phyloP scores from a whole-genome alignment of 53 echinoderm and acorn worm species.

The Pentamera pediparva region DNA sequence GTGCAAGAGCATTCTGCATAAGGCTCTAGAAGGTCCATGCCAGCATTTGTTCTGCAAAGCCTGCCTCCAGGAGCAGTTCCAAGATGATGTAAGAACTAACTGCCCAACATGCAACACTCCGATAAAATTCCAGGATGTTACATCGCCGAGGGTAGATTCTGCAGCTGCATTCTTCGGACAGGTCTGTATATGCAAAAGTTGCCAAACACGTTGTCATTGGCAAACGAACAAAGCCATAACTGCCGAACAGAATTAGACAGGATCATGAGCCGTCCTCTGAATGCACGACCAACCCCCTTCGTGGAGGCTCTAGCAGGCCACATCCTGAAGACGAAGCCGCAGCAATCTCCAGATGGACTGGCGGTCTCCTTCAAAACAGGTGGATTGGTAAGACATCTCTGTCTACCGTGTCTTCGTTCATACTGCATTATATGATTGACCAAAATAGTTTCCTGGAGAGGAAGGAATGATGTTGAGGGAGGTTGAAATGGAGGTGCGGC shows the following conservation, averaged over 20 bases:
- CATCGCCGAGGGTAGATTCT: constrained; percentile 11
- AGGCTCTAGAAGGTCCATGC: neutral
- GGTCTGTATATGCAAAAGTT: neutral
- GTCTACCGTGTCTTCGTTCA: neutral
- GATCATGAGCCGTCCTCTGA: constrained; percentile 28
- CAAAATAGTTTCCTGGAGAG: too few relatives aligned
- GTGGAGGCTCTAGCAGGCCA: constrained; percentile 45
- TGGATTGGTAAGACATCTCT: neutral
- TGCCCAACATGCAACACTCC: neutral
- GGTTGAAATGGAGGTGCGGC: too few relatives aligned
- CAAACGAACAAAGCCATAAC: neutral
- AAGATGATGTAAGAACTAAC: neutral
- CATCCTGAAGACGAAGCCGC: constrained; percentile 31
- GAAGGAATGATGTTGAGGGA: too few relatives aligned
- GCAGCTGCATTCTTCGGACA: constrained; percentile 6
- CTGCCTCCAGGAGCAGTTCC: neutral
- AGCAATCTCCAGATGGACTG: constrained; percentile 34
- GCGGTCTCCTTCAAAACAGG: constrained; percentile 9
- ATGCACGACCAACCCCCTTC: constrained; percentile 8
- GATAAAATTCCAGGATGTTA: neutral
- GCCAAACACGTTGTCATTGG: neutral
- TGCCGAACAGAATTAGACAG: neutral
- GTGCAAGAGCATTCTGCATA: neutral
- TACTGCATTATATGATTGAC: too few relatives aligned
- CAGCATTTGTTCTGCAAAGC: neutral